Evolutionary conservation across 2,113 vertebrate species (phyloP), one percentile per base, ranked within the genome.

Genomic region (Artemisiospiza belli): DNA sequence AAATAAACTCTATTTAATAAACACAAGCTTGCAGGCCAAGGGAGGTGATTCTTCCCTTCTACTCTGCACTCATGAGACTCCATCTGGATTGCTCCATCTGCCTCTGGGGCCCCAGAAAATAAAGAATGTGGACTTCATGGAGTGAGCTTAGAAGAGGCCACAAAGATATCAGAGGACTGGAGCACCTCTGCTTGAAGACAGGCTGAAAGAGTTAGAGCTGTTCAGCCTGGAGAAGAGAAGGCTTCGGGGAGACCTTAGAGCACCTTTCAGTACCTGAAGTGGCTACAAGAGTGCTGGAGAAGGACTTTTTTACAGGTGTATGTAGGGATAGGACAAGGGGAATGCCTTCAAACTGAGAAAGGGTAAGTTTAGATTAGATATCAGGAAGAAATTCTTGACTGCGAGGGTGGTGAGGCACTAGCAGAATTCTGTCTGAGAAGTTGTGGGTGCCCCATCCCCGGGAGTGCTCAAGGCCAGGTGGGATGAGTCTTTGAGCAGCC

Each of bases 201-300:
- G 41, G 21, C 41, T 70, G 63, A 63, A 76, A 43, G 41, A 62
- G 41, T 47, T 35, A 25, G n/a, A 47, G 35, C 25, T 83, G 25
- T 47, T 31, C 41, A 76, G 47, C 11, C 47, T 55, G 70, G 30
- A 62, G 55, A 83, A 69, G 39, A 76, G 47, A 55, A 69, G 14
- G 15, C 21, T 62, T 20, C 1, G 0, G 35, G 11, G 17, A 76
- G 8, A 43, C 4, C 3, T 37, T 62, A 37, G 10, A 76, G 21
- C 41, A 43, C 25, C 8, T 83, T 69, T 18, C 17, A 22, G 55
- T 27, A 69, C 25, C 30, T 76, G 55, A 62, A 76, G n/a, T 12
- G 25, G 21, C n/a, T 35, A 6, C 47, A 55, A 43, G 30, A 63
- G 25, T 4, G 2, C 41, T 20, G 12, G 10, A 69, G 18, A 77